These are phyloP conservation scores for Meghimatium bilineatum DNA, from an alignment of 2,888 invertebrate genomes.

Conservation along the genomic window DNA sequence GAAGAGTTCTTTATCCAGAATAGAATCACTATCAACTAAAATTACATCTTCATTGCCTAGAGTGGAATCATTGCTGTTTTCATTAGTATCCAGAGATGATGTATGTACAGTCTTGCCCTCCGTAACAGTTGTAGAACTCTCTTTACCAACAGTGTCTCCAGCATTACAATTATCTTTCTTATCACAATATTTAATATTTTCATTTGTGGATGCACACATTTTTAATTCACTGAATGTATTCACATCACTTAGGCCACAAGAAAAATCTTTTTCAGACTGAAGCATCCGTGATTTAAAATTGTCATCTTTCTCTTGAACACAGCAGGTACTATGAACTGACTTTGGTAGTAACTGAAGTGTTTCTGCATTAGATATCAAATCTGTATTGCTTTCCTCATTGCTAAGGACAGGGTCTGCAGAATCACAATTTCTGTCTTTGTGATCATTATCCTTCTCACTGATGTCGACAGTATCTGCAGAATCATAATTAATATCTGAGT, in stretches of 20 bases:
- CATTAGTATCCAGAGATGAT: constrained; percentile 40
- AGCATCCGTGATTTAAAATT: constrained; percentile 24
- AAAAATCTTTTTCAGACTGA: not conserved
- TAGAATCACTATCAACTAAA: constrained; percentile 48
- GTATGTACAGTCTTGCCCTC: constrained; percentile 1
- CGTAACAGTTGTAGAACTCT: not conserved
- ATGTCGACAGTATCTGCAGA: constrained; percentile 44
- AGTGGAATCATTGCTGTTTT: constrained; percentile 26
- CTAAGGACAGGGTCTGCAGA: not conserved
- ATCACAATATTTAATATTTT: not conserved
- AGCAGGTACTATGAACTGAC: not conserved
- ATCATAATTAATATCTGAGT: constrained; percentile 28
- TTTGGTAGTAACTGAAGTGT: not conserved
- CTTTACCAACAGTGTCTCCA: not conserved
- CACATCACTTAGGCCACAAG: not conserved
- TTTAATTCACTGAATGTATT: not conserved
- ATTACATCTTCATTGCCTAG: constrained; percentile 41
- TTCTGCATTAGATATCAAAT: not conserved
- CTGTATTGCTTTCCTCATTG: constrained; percentile 30
- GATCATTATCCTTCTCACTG: no score
- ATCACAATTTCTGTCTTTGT: not conserved
- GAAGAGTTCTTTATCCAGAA: constrained; percentile 46
- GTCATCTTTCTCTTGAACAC: constrained; percentile 28
- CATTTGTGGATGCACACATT: not conserved
- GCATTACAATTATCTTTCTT: not conserved